These are phyloP conservation scores for Axea sp. DNA, from an alignment of 2,888 invertebrate genomes.

Conservation along the genomic window DNA sequence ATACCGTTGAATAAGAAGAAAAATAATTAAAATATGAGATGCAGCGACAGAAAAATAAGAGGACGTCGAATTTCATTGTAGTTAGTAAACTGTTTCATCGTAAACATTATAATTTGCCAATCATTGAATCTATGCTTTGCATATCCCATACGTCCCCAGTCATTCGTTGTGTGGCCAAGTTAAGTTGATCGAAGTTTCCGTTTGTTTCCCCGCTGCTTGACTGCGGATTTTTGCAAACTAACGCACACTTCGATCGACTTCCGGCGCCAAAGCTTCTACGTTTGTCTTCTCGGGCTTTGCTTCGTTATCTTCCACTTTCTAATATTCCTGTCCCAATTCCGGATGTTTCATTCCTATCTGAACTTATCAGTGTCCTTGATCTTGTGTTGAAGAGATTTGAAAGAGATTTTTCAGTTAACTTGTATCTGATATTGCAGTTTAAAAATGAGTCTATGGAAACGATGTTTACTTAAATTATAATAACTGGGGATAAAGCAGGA, in stretches of 20 bases:
- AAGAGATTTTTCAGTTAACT: too few relatives aligned
- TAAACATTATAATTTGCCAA: slow-evolving; percentile 65
- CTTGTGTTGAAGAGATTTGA: too few relatives aligned
- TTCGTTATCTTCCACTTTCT: slow-evolving; percentile 44
- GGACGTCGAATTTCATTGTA: slow-evolving; percentile 67
- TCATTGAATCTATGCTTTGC: slow-evolving; percentile 74
- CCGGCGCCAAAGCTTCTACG: slow-evolving; percentile 68
- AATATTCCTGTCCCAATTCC: slow-evolving; percentile 12
- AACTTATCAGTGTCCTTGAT: too few relatives aligned
- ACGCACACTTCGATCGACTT: slow-evolving; percentile 68
- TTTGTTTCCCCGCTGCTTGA: slow-evolving; percentile 7
- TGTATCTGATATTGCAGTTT: too few relatives aligned
- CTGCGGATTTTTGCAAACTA: slow-evolving; percentile 14
- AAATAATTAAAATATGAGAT: slow-evolving; percentile 30
- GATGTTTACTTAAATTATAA: neutral
- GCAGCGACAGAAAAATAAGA: slow-evolving; percentile 52
- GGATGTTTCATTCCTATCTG: slow-evolving; percentile 24
- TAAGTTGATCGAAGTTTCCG: slow-evolving; percentile 67
- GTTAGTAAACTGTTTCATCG: slow-evolving; percentile 48
- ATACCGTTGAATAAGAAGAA: slow-evolving; percentile 23
- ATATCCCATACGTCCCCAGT: slow-evolving; percentile 63
- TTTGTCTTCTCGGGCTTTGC: slow-evolving; percentile 71
- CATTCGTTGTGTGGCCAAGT: slow-evolving; percentile 65
- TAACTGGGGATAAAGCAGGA: neutral
- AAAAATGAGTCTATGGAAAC: too few relatives aligned